These are phyloP conservation scores for Tricholaema leucomelas DNA, from an alignment of 2,113 vertebrate genomes.

Conservation along the genomic window DNA sequence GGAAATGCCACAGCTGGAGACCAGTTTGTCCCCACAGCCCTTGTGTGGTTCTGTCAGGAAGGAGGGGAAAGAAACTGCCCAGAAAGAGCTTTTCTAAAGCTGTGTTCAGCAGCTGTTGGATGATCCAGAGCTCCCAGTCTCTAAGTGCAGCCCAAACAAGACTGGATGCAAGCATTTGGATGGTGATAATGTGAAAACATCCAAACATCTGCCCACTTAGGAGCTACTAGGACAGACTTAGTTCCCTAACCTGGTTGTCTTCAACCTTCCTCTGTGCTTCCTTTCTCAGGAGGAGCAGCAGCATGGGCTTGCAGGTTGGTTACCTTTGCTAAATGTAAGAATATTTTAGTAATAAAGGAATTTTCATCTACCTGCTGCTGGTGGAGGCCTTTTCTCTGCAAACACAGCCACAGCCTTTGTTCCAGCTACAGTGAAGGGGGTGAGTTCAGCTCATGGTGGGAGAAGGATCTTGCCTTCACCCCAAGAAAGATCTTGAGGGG, in stretches of 20 bases:
- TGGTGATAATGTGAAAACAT: background rate
- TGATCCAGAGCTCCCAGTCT: background rate
- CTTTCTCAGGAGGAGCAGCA: background rate
- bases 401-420: too few species aligned
- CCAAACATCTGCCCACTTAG: slow-evolving; percentile 28
- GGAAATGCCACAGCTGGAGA: background rate
- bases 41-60: background rate
- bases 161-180: slow-evolving; percentile 8
- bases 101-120: background rate
- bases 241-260: background rate
- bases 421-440: background rate
- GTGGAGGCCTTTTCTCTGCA: background rate
- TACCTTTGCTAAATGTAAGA: background rate
- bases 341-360: slow-evolving; percentile 25
- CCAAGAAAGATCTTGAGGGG: too few species aligned
- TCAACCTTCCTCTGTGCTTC: background rate
- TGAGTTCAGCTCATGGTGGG: background rate
- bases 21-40: slow-evolving; percentile 7
- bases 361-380: background rate
- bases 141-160: slow-evolving; percentile 4
- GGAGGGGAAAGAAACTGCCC: background rate
- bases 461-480: too few species aligned
- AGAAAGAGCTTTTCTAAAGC: background rate
- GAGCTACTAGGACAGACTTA: slow-evolving; percentile 16
- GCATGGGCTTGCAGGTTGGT: background rate